Evolutionary conservation across 2,797 vertebrate genomes (phyloP).

Genomic region (Anguilla megastoma): DNA sequence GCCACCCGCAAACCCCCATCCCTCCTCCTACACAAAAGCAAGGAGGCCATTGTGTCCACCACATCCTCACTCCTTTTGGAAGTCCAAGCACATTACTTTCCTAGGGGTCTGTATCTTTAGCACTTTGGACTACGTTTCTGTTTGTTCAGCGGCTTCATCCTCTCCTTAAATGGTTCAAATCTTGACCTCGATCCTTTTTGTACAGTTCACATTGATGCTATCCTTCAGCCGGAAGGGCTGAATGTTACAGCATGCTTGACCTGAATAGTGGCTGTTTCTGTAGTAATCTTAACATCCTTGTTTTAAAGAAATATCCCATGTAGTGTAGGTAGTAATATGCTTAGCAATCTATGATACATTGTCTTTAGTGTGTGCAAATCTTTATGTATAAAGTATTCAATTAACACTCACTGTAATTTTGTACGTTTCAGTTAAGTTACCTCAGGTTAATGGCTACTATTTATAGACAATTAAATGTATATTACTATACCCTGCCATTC

Average conservation of each 20-base stretch:
- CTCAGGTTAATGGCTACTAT: slow-evolving; percentile 57
- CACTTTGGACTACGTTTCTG: slow-evolving; percentile 44
- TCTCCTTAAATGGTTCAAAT: slow-evolving; percentile 50
- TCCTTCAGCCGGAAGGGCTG: slow-evolving; percentile 42
- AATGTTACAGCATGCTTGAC: slow-evolving; percentile 39
- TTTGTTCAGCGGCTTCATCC: slow-evolving; percentile 42
- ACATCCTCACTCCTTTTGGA: neutral
- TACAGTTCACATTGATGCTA: slow-evolving; percentile 33
- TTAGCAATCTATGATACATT: slow-evolving; percentile 48
- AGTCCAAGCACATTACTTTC: slow-evolving; percentile 32
- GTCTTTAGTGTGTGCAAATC: slow-evolving; percentile 25
- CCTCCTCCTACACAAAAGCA: neutral
- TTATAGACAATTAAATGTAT: slow-evolving; percentile 1
- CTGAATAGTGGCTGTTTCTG: slow-evolving; percentile 37
- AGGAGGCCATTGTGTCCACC: neutral
- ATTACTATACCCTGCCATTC: slow-evolving; percentile 34
- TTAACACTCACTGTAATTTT: slow-evolving; percentile 41
- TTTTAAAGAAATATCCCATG: slow-evolving; percentile 23
- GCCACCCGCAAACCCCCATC: neutral
- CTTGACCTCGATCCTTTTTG: slow-evolving; percentile 44
- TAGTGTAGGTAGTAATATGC: slow-evolving; percentile 1
- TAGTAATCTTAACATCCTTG: neutral
- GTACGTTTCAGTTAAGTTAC: slow-evolving; percentile 43
- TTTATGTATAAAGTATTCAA: slow-evolving; percentile 51
- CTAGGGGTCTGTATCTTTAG: slow-evolving; percentile 37